Evolutionary conservation across 53 echinoderm and acorn worm species (phyloP), one percentile per base, ranked within the genome.

Genomic region (Arbacia lixula): DNA sequence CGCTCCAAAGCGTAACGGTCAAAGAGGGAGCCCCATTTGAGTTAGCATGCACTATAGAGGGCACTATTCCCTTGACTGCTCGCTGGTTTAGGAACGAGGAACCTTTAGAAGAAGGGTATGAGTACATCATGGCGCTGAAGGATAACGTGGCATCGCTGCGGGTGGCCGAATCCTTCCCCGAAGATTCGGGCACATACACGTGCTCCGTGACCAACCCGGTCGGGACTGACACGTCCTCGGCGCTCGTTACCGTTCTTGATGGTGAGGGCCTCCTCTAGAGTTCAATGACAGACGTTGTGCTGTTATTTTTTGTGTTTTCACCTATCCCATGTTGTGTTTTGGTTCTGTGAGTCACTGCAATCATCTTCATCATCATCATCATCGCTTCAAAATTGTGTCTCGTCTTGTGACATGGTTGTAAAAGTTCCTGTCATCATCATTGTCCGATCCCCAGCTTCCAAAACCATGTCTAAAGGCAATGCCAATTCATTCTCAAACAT

Each of bases 121-220:
- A 89, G 14, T 89, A 92, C 67, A 38, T 86, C 76, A 88, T 76
- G 22, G 73, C 84, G 39, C 84, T 93, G 64, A 85, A 77, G 14
- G 87, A 86, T 16, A 91, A 91, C 39, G 87, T 87, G 16, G 93
- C 93, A 32, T 86, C 88, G 50, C 63, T 96, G 68, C 87, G 83
- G 33, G 89, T 96, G 9, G 89, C 86, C 36, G 93, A 93, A 53
- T 87, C 93, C 1, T 89, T 93, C 53, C 81, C 83, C 53, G 94
- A 99, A 8, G 99, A 99, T 53, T 73, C 92, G 0, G 99, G 92
- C 12, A 81, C 54, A 71, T 99, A 92, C 52, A 90, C 87, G 49
- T 92, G 92, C 71, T 77, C 75, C 19, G 94, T 95, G 16, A 86
- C 82, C 69, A 99, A 99, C 65, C 88, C 81, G 20, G 66, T 89